Conservation (phyloP, 2,888 invertebrate species). For the Erannis defoliaria region DNA sequence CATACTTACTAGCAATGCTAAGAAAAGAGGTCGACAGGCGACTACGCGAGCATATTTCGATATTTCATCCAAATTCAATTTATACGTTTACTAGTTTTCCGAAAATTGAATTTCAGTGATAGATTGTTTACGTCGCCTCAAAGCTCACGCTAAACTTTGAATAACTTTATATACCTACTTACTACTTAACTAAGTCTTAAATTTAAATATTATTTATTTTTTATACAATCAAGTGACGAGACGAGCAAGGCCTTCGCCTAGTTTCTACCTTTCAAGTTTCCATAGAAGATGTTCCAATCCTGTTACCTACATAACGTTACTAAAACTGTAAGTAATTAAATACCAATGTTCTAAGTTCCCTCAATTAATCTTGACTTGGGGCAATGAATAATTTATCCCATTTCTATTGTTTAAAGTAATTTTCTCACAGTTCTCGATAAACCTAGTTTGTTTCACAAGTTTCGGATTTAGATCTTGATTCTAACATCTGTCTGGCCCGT, state of each 20-base stretch:
- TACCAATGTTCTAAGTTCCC: slow-evolving; percentile 14
- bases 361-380: slow-evolving; percentile 17
- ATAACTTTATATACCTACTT: slow-evolving; percentile 49
- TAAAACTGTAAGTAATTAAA: slow-evolving; percentile 23
- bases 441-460: slow-evolving; percentile 12
- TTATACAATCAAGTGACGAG: too few species aligned
- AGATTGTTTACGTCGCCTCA: slow-evolving; percentile 48
- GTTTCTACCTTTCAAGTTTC: background rate
- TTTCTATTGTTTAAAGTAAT: slow-evolving; percentile 29
- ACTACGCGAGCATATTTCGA: background rate
- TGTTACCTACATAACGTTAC: slow-evolving; percentile 17
- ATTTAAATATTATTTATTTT: too few species aligned
- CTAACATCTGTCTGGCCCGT: slow-evolving; percentile 10
- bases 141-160: slow-evolving; percentile 49
- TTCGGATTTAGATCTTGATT: slow-evolving; percentile 26
- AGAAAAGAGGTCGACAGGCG: background rate
- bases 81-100: slow-evolving; percentile 42
- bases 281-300: too few species aligned
- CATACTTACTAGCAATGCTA: background rate
- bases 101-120: slow-evolving; percentile 48
- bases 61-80: slow-evolving; percentile 40
- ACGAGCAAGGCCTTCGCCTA: too few species aligned
- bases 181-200: slow-evolving; percentile 9
- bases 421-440: slow-evolving; percentile 5
- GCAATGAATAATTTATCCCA: slow-evolving; percentile 35